Evolutionary conservation across 2,113 vertebrate species (phyloP).

Genomic region (Pimephales promelas): DNA sequence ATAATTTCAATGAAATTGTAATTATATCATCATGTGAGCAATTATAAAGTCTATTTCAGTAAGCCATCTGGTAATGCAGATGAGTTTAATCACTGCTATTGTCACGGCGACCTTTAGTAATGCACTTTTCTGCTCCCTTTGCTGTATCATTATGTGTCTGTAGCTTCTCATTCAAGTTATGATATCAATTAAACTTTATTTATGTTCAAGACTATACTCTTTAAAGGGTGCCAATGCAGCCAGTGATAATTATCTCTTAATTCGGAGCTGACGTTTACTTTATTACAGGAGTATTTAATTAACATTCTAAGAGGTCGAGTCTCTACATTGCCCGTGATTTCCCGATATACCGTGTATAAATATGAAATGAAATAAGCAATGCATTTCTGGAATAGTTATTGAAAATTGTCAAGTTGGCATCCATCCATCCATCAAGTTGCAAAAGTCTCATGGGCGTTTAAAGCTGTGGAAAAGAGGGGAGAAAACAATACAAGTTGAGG

Average conservation of each 20-base stretch:
- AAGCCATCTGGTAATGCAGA: constrained; percentile 54
- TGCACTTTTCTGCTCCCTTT: constrained; percentile 41
- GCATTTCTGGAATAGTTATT: not conserved
- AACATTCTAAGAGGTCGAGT: not conserved
- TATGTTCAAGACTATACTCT: constrained; percentile 20
- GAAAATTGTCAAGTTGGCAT: not conserved
- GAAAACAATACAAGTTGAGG: too few relatives aligned
- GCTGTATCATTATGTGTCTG: constrained; percentile 24
- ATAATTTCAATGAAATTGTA: constrained; percentile 43
- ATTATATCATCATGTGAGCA: constrained; percentile 48
- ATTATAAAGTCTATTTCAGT: constrained; percentile 45
- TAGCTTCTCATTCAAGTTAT: constrained; percentile 25
- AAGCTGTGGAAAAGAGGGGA: too few relatives aligned
- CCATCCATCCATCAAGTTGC: too few relatives aligned
- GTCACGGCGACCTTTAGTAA: constrained; percentile 46
- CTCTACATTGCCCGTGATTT: not conserved
- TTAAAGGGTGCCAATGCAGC: constrained; percentile 23
- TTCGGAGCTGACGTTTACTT: not conserved
- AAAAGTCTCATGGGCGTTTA: too few relatives aligned
- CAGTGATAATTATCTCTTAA: constrained; percentile 26
- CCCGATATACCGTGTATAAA: not conserved
- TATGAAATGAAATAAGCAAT: not conserved
- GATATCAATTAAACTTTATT: constrained; percentile 43
- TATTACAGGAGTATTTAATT: constrained; percentile 9
- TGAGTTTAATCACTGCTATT: constrained; percentile 52